Percentiles rank a stretch among this genome's conserved stretches.
These are phyloP conservation scores for Atethmia centrago DNA, from an alignment of 2,888 invertebrate species.

Conservation along the genomic window DNA sequence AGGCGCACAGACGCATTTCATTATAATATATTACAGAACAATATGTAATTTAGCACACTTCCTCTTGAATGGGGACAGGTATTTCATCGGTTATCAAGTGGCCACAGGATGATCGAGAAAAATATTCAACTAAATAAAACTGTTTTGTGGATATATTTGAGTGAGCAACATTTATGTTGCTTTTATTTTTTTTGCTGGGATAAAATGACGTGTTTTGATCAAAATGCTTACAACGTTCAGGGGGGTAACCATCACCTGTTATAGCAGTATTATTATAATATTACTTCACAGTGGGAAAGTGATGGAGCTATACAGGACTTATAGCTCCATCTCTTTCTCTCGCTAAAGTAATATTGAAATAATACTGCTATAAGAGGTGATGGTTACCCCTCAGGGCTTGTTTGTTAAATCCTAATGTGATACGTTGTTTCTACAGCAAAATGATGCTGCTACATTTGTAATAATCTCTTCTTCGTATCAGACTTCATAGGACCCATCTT, in stretches of 20 bases:
- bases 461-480: background rate
- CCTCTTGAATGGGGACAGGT: slow-evolving; percentile 77
- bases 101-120: slow-evolving; percentile 37
- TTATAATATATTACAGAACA: slow-evolving; percentile 85
- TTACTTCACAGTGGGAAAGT: too few relatives aligned
- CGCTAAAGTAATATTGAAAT: too few relatives aligned
- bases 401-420: background rate
- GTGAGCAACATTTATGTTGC: background rate
- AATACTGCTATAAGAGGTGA: too few relatives aligned
- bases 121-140: slow-evolving; percentile 34
- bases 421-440: background rate
- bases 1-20: slow-evolving; percentile 83
- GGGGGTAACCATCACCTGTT: too few relatives aligned
- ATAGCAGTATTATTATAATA: too few relatives aligned
- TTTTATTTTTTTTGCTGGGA: background rate
- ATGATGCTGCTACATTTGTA: background rate
- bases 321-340: too few relatives aligned
- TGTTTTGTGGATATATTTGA: slow-evolving; percentile 11
- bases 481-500: background rate
- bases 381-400: too few relatives aligned
- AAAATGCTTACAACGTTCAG: too few relatives aligned
- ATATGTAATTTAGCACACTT: slow-evolving; percentile 87
- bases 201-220: background rate
- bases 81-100: slow-evolving; percentile 74
- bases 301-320: too few relatives aligned